These are phyloP conservation scores for Pachypsylla venusta DNA, from an alignment of 1,140 invertebrate species.

Conservation along the genomic window DNA sequence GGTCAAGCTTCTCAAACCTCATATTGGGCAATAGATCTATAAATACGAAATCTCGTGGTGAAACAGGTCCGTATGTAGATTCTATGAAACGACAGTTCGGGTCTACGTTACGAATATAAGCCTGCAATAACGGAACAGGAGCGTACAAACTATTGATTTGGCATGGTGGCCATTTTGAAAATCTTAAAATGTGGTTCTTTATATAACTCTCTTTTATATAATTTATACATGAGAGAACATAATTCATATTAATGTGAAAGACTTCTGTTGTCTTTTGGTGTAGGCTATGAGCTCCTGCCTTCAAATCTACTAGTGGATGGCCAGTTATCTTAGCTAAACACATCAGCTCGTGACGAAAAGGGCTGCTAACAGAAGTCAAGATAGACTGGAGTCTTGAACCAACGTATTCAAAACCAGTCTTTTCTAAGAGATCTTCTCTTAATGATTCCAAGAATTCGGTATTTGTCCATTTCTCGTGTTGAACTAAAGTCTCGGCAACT, in stretches of 20 bases:
- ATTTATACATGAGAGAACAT: neutral
- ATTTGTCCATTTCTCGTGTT: no score
- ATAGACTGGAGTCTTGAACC: no score
- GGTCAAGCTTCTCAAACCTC: neutral
- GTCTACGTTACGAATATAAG: neutral
- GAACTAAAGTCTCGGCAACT: no score
- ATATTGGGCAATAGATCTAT: neutral
- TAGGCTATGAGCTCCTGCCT: no score
- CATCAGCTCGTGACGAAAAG: no score
- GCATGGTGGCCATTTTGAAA: neutral
- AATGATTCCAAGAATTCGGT: no score
- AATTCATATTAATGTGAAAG: neutral
- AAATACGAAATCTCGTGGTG: neutral
- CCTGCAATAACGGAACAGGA: neutral
- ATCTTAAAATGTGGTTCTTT: neutral
- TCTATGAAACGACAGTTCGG: neutral
- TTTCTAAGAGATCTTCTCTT: no score
- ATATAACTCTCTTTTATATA: neutral
- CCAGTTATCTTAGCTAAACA: no score
- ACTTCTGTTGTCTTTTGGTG: neutral
- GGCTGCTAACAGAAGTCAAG: no score
- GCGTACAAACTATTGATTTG: neutral
- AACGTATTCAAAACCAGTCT: no score
- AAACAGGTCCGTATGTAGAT: neutral
- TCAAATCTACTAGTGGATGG: no score